Evolutionary conservation across 2,113 vertebrate species (phyloP).

Genomic region (Psittacara wagleri): DNA sequence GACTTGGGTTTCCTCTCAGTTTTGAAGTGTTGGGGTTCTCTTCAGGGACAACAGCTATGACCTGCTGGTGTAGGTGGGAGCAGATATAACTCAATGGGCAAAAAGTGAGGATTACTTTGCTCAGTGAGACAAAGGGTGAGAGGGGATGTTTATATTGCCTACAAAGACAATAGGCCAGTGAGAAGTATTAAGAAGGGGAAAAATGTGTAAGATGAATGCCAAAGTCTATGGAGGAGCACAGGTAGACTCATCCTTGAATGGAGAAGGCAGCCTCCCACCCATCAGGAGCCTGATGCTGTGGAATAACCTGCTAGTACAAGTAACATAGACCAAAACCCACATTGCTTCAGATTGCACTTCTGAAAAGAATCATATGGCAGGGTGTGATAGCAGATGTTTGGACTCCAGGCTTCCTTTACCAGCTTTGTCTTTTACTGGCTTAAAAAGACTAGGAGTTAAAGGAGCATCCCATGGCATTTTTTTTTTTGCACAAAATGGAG

Average conservation of each 20-base stretch:
- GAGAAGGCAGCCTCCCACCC: fast-evolving
- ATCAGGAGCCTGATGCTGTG: not conserved
- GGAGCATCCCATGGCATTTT: not conserved
- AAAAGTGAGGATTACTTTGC: not conserved
- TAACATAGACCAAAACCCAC: not conserved
- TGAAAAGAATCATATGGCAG: not conserved
- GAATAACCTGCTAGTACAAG: not conserved
- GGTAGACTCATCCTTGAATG: not conserved
- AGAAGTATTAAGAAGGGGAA: not conserved
- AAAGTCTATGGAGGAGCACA: not conserved
- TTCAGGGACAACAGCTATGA: not conserved
- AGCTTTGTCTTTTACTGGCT: constrained; percentile 4
- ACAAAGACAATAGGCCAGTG: not conserved
- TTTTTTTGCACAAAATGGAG: not conserved
- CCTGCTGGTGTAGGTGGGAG: not conserved
- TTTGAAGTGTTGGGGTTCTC: not conserved
- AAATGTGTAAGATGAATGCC: not conserved
- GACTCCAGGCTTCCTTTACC: not conserved
- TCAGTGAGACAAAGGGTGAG: not conserved
- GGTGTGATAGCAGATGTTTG: not conserved
- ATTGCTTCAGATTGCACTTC: not conserved
- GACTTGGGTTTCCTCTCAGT: not conserved
- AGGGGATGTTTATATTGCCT: not conserved
- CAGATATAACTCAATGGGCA: not conserved
- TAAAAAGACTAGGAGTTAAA: not conserved